phyloP scores from a whole-genome alignment of 2,888 invertebrate genomes.

The Lottia gigantea region DNA sequence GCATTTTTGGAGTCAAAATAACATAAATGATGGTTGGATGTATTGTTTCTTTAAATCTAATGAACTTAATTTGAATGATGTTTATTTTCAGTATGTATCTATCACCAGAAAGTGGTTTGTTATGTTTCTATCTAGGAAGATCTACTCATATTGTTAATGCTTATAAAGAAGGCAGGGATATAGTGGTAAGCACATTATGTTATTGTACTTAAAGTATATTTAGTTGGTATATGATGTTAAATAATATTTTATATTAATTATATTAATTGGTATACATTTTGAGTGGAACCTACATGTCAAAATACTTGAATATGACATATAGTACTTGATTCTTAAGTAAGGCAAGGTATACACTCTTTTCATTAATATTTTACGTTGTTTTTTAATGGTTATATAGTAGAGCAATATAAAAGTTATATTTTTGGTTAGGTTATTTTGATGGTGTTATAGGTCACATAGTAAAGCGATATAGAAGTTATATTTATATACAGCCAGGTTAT shows the following conservation, averaged over 20 bases:
- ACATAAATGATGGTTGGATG: neutral
- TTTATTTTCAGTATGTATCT: conserved; percentile 71
- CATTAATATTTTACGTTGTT: no score
- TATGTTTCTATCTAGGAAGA: conserved; percentile 80
- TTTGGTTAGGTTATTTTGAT: neutral
- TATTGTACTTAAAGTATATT: neutral
- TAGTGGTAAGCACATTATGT: conserved; percentile 73
- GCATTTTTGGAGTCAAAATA: neutral
- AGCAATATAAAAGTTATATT: no score
- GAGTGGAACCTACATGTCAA: no score
- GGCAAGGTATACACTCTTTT: no score
- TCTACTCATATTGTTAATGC: conserved; percentile 84
- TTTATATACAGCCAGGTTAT: conserved; percentile 8
- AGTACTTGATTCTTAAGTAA: no score
- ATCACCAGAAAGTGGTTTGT: conserved; percentile 77
- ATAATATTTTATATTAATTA: neutral
- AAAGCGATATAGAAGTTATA: no score
- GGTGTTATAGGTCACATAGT: no score
- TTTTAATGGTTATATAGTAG: no score
- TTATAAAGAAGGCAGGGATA: conserved; percentile 80
- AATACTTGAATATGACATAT: no score
- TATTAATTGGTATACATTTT: no score
- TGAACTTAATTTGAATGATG: neutral
- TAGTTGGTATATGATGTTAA: neutral
- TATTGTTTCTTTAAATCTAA: no score